These are phyloP conservation scores for Montipora foliosa DNA, from an alignment of 64 coral and sea anemone genomes.

Conservation along the genomic window DNA sequence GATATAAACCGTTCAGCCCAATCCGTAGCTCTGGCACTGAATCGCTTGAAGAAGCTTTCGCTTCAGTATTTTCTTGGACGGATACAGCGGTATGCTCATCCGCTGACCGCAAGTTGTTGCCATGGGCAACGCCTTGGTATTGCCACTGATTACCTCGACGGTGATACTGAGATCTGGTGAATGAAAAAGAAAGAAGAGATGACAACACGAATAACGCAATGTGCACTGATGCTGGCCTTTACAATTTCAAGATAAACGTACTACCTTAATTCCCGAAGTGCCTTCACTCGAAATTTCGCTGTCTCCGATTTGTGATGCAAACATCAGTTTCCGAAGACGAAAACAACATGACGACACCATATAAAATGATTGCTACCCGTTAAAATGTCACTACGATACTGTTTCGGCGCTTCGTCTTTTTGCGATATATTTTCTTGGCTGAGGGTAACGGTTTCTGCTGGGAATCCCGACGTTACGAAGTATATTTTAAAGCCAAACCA, in stretches of 20 bases:
- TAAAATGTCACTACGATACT: no score
- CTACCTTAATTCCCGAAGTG: no score
- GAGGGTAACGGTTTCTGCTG: no score
- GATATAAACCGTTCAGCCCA: slow-evolving; percentile 47
- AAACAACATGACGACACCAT: no score
- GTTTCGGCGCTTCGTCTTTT: no score
- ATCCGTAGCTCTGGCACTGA: slow-evolving; percentile 93
- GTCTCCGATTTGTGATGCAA: no score
- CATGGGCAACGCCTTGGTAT: slow-evolving; percentile 97
- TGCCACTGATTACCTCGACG: slow-evolving; percentile 92
- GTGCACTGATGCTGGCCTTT: not conserved
- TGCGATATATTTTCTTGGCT: no score
- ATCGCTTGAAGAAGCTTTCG: slow-evolving; percentile 90
- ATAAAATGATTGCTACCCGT: no score
- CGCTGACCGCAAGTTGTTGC: slow-evolving; percentile 96
- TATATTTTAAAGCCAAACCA: no score
- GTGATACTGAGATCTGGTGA: slow-evolving; percentile 82
- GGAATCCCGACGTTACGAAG: no score
- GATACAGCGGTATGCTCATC: slow-evolving; percentile 93
- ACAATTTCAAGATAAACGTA: not conserved
- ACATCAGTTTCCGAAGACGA: no score
- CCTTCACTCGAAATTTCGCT: no score
- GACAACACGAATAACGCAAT: not conserved
- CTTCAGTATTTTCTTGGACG: slow-evolving; percentile 86
- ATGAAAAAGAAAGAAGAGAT: not conserved